Percentiles rank a stretch among this genome's conserved stretches.
Evolutionary conservation across 1,140 invertebrate species (phyloP).

Genomic region (Drosophila azteca): DNA sequence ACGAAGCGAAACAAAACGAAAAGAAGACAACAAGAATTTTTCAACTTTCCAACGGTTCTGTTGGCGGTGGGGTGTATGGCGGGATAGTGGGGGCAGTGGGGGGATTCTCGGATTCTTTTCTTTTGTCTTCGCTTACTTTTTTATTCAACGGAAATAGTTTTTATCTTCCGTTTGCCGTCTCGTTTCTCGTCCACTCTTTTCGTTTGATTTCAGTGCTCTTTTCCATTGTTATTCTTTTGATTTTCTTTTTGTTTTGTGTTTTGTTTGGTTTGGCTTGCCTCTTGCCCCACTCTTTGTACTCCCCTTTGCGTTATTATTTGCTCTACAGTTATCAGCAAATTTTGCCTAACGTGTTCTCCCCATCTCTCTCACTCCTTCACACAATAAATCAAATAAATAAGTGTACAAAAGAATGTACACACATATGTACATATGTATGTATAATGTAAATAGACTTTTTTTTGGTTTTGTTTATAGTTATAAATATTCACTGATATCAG

Average conservation of each 20-base stretch:
- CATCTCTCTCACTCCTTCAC: slow-evolving; percentile 14
- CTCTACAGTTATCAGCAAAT: slow-evolving; percentile 54
- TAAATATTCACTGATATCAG: slow-evolving; percentile 59
- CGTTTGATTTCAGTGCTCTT: slow-evolving; percentile 24
- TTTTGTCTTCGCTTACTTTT: slow-evolving; percentile 42
- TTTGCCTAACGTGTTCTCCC: slow-evolving; percentile 53
- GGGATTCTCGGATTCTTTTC: slow-evolving; percentile 15
- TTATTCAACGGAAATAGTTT: slow-evolving; percentile 66
- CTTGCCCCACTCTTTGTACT: slow-evolving; percentile 24
- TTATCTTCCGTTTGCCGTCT: slow-evolving; percentile 30
- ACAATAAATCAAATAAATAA: background rate
- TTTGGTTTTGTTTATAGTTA: slow-evolving; percentile 51
- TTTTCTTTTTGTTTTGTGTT: slow-evolving; percentile 3
- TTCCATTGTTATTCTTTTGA: background rate
- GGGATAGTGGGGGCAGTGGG: background rate
- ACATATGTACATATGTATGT: slow-evolving; percentile 9
- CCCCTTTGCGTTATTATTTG: slow-evolving; percentile 5
- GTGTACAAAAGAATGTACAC: slow-evolving; percentile 4
- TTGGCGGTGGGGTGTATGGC: too few species aligned
- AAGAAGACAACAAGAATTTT: slow-evolving; percentile 34
- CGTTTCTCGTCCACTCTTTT: slow-evolving; percentile 5
- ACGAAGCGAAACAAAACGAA: too few species aligned
- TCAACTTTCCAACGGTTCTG: slow-evolving; percentile 31
- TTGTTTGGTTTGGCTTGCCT: background rate
- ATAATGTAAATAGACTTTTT: background rate